Evolutionary conservation across 2,113 vertebrate species (phyloP).

Genomic region (Etia nguti): DNA sequence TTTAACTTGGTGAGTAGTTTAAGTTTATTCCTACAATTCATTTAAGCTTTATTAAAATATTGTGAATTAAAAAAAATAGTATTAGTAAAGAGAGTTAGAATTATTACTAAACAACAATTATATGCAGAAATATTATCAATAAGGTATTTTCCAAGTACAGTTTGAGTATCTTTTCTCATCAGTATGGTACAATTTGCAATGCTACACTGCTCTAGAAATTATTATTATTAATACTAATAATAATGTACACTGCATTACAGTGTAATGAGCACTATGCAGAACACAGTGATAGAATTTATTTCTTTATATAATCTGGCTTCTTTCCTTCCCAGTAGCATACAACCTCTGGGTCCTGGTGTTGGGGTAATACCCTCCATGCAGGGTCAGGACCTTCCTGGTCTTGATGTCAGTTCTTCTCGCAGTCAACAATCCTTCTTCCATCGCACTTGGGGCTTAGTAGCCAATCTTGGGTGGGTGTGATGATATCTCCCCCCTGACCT

Average conservation of each 20-base stretch:
- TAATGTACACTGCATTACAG: not conserved
- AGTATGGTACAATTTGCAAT: not conserved
- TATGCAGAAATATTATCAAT: not conserved
- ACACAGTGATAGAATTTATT: not conserved
- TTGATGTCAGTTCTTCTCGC: not conserved
- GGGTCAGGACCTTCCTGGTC: not conserved
- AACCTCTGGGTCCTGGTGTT: too few species aligned
- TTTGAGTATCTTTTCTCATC: not conserved
- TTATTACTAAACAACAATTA: not conserved
- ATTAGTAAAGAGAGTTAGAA: not conserved
- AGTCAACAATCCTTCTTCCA: too few species aligned
- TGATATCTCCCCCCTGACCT: too few species aligned
- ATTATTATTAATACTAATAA: not conserved
- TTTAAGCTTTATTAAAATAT: not conserved
- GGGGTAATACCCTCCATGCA: too few species aligned
- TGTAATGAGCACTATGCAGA: not conserved
- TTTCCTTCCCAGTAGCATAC: too few species aligned
- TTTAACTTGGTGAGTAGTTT: not conserved
- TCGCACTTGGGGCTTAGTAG: too few species aligned
- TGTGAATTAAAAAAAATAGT: fast-evolving
- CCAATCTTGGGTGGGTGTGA: too few species aligned
- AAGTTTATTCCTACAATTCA: not conserved
- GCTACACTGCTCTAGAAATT: not conserved
- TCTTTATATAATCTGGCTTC: not conserved
- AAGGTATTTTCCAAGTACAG: not conserved